Evolutionary conservation across 2,888 invertebrate species (phyloP).

Genomic region (Agrypnus murinus): DNA sequence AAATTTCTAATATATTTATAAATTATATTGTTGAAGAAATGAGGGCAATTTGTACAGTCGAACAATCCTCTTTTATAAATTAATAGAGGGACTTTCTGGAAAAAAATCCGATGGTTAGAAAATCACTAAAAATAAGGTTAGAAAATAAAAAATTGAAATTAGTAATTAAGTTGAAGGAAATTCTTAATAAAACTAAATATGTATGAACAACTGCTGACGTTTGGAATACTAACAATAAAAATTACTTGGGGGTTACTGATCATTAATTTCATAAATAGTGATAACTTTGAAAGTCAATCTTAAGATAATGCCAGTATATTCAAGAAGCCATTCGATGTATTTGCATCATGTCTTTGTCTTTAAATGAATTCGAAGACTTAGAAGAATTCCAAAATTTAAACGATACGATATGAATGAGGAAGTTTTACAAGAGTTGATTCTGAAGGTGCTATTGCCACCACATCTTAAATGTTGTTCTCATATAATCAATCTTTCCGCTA

Average conservation of each 20-base stretch:
- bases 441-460: constrained; percentile 16
- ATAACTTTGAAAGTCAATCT: constrained; percentile 4
- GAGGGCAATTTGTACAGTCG: constrained; percentile 10
- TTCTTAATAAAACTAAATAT: constrained; percentile 3
- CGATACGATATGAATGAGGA: constrained; percentile 8
- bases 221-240: constrained; percentile 17
- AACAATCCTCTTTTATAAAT: constrained; percentile 3
- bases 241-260: constrained; percentile 4
- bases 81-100: constrained; percentile 14
- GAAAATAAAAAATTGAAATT: constrained; percentile 2
- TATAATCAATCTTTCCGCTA: background rate
- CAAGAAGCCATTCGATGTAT: constrained; percentile 13
- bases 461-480: constrained; percentile 20
- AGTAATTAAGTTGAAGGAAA: background rate
- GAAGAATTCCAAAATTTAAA: background rate
- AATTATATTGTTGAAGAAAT: constrained; percentile 19
- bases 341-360: background rate
- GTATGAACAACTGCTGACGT: constrained; percentile 10
- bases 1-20: no score
- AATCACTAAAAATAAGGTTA: background rate
- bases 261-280: constrained; percentile 15
- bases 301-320: constrained; percentile 22
- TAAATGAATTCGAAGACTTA: constrained; percentile 18
- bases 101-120: constrained; percentile 5
- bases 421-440: constrained; percentile 4